Evolutionary conservation across 2,797 vertebrate genomes (phyloP).

Genomic region (Leptodactylus fallax): DNA sequence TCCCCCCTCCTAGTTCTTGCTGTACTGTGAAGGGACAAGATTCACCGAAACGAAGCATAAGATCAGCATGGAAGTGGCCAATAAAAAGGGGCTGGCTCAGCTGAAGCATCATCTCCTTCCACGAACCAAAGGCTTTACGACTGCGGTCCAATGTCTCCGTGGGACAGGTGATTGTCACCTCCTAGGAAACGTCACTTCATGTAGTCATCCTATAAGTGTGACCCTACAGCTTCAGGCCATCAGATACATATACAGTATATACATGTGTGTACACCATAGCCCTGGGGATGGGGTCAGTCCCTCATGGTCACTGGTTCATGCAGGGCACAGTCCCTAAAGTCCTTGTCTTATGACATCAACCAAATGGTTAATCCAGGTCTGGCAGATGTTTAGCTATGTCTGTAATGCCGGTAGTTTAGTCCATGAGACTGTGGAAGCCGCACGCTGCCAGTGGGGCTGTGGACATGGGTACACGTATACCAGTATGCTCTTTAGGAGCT

Average conservation of each 20-base stretch:
- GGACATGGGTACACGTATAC: not conserved
- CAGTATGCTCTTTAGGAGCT: not conserved
- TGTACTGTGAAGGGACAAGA: conserved; percentile 97
- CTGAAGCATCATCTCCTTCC: conserved; percentile 97
- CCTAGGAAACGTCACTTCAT: too few relatives aligned
- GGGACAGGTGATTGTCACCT: conserved; percentile 85
- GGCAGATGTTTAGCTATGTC: not conserved
- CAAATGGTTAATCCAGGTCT: not conserved
- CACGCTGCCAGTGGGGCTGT: not conserved
- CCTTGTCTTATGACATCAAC: too few relatives aligned
- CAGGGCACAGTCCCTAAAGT: not conserved
- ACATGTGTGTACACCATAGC: not conserved
- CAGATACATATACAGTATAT: too few relatives aligned
- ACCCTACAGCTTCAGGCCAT: too few relatives aligned
- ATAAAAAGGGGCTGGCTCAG: conserved; percentile 92
- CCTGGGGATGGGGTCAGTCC: not conserved
- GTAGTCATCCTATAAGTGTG: too few relatives aligned
- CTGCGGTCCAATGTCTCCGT: conserved; percentile 93
- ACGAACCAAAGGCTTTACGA: conserved; percentile 97
- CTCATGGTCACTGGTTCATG: not conserved
- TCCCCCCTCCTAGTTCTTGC: conserved; percentile 82
- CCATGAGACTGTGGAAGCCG: too few relatives aligned
- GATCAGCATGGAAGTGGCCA: conserved; percentile 97
- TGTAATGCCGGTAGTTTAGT: too few relatives aligned
- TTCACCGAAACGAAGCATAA: conserved; percentile 97